phyloP scores from a whole-genome alignment of 2,888 invertebrate species.

The Plemyria rubiginata region DNA sequence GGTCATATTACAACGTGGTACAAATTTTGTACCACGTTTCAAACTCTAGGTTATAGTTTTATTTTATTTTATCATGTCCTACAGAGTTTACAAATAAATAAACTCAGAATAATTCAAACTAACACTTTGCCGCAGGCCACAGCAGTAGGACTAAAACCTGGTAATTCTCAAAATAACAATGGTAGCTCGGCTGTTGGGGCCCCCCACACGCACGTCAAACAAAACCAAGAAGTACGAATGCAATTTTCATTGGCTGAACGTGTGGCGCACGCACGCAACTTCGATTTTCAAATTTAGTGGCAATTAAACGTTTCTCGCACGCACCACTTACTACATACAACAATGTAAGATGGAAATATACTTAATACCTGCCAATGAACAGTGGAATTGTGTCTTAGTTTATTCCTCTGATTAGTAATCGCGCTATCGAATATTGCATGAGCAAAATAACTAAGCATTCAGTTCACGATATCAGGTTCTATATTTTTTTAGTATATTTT shows the following conservation, averaged over 20 bases:
- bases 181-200: constrained; percentile 11
- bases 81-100: background rate
- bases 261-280: constrained; percentile 40
- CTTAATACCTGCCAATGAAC: constrained; percentile 1
- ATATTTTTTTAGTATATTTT: background rate
- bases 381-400: constrained; percentile 6
- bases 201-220: constrained; percentile 26
- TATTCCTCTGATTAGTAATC: constrained; percentile 14
- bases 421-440: constrained; percentile 4
- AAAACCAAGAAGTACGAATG: constrained; percentile 25
- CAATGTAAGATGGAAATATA: constrained; percentile 21
- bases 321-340: constrained; percentile 29
- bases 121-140: constrained; percentile 4
- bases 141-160: constrained; percentile 1
- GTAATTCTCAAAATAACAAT: constrained; percentile 20
- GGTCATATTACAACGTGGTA: too few species aligned
- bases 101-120: background rate
- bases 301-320: constrained; percentile 39
- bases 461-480: constrained; percentile 4
- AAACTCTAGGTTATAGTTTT: background rate
- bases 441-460: background rate
- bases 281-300: constrained; percentile 39
- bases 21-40: too few species aligned
- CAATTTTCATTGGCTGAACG: constrained; percentile 25
- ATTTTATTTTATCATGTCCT: background rate